Conservation (phyloP, 2,888 invertebrate genomes). For the Ophioninae sp. region DNA sequence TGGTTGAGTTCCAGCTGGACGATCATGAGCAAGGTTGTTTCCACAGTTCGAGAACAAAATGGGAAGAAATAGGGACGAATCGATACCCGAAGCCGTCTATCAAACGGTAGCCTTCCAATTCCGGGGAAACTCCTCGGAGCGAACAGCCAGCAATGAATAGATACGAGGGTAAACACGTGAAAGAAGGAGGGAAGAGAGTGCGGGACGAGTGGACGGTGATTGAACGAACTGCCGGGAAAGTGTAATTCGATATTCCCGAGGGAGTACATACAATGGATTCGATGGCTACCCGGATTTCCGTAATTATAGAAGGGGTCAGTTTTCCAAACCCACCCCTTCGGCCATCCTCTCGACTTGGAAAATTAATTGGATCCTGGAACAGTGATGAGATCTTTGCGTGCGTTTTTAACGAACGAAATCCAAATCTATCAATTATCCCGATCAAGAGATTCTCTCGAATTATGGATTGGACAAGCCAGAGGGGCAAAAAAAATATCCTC, state of each 20-base stretch:
- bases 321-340: constrained; percentile 40
- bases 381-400: constrained; percentile 46
- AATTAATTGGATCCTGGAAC: constrained; percentile 64
- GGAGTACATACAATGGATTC: constrained; percentile 60
- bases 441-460: constrained; percentile 31
- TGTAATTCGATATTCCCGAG: constrained; percentile 67
- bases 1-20: no score
- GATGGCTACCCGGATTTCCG: constrained; percentile 56
- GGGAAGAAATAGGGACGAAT: neutral
- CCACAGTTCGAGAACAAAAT: no score
- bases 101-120: constrained; percentile 30
- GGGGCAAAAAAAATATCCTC: neutral
- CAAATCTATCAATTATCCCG: constrained; percentile 56
- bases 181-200: constrained; percentile 11
- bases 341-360: constrained; percentile 28
- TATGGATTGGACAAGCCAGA: constrained; percentile 21
- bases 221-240: constrained; percentile 58
- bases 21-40: no score
- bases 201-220: constrained; percentile 44
- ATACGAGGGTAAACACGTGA: constrained; percentile 21
- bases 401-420: constrained; percentile 55
- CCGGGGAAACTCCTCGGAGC: constrained; percentile 12
- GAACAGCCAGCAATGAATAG: constrained; percentile 18
- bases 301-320: constrained; percentile 61
- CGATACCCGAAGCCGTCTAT: neutral